These are phyloP conservation scores for Paramuricea clavata DNA, from an alignment of 92 coral and sea anemone genomes.

Conservation along the genomic window DNA sequence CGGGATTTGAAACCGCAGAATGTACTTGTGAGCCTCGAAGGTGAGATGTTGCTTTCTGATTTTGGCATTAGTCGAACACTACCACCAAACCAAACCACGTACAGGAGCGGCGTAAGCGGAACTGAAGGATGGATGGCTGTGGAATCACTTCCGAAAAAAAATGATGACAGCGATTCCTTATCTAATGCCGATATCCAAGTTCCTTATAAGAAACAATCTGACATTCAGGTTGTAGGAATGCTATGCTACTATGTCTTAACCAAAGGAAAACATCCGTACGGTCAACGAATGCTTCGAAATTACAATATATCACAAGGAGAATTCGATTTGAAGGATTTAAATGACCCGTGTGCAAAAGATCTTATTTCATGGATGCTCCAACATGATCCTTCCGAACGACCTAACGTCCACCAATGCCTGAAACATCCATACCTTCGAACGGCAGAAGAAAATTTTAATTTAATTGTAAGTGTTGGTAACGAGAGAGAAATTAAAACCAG, in stretches of 20 bases:
- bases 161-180: background rate
- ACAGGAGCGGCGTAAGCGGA: background rate
- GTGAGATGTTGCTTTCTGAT: background rate
- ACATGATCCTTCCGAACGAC: background rate
- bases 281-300: background rate
- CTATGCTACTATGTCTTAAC: background rate
- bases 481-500: background rate
- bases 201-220: background rate
- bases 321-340: background rate
- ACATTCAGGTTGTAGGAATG: background rate
- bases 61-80: background rate
- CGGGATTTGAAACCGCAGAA: background rate
- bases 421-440: background rate
- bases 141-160: background rate
- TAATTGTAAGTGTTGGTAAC: background rate
- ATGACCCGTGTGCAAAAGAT: background rate
- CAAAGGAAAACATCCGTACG: background rate
- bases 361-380: background rate
- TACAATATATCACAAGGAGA: background rate
- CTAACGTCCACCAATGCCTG: background rate
- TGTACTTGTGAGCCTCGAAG: background rate
- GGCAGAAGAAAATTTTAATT: background rate
- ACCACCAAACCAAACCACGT: background rate
- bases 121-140: conserved; percentile 3
- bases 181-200: background rate